These are phyloP conservation scores for Rhabdornis inornatus DNA, from an alignment of 2,113 vertebrate genomes.

Conservation along the genomic window DNA sequence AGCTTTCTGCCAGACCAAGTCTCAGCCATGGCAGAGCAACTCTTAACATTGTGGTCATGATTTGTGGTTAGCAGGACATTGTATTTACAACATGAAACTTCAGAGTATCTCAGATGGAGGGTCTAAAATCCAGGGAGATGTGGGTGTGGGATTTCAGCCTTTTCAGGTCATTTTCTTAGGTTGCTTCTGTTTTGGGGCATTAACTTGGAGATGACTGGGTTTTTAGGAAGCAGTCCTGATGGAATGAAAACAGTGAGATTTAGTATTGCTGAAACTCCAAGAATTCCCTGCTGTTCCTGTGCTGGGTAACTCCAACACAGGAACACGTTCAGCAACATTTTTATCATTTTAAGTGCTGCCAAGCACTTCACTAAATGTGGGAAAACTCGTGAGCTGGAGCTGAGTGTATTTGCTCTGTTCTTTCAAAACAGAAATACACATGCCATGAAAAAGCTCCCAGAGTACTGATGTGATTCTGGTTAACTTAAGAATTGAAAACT, in stretches of 20 bases:
- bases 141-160: not conserved
- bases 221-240: not conserved
- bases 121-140: not conserved
- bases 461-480: not conserved
- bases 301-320: not conserved
- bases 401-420: not conserved
- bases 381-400: not conserved
- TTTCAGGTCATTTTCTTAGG: not conserved
- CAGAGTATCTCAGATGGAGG: not conserved
- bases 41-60: not conserved
- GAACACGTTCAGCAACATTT: not conserved
- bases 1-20: not conserved
- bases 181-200: not conserved
- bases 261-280: not conserved
- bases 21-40: not conserved
- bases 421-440: not conserved
- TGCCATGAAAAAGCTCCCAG: not conserved
- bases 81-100: not conserved
- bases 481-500: not conserved
- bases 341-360: not conserved
- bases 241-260: not conserved
- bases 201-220: not conserved
- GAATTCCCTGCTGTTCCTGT: not conserved
- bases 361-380: not conserved
- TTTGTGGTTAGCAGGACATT: not conserved